Evolutionary conservation across 2,797 vertebrate species (phyloP), one percentile per base, ranked within the genome.

Genomic region (Leptodactylus fallax): DNA sequence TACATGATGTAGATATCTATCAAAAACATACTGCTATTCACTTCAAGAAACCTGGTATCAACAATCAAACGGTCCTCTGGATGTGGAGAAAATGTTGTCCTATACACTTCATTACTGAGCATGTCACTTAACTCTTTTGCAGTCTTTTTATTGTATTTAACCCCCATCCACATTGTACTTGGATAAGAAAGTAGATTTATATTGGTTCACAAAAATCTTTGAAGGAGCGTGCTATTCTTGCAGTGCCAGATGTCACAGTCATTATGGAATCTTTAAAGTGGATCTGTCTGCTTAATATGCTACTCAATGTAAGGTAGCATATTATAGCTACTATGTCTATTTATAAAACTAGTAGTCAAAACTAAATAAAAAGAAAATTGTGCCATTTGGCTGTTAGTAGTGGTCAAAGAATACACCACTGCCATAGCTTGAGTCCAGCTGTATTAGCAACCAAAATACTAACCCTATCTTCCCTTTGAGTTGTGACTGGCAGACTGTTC

Each of bases 211-310:
- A n/a, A 76, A 14, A 45, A 23, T 23, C 58, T 12, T 25, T 9
- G 10, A 25, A 51, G 47, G 21, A 77, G 45, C 51, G 61, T 51
- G 21, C 21, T 77, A 17, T 81, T 81, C 19, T 61, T 63, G 79
- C 58, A 14, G 58, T 63, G 12, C 47, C 79, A 58, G 82, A 76
- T 85, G 72, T 76, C 71, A 61, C 23, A 25, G 23, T 85, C 56
- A 53, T 65, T 67, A 65, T 55, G 49, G 49, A 65, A 23, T 19
- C 36, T 36, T 36, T 36, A 36, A 53, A 53, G 51, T 53, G 51
- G 51, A 53, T 53, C 2, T 53, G 51, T 53, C 51, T 8, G 51
- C 51, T 53, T 8, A 53, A 53, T 8, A 53, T 53, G 3, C 51
- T 53, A 12, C 51, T 12, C 51, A 8, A 12, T 53, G 12, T 53